phyloP scores from a whole-genome alignment of 2,888 invertebrate species.

The Aethes cnicana region DNA sequence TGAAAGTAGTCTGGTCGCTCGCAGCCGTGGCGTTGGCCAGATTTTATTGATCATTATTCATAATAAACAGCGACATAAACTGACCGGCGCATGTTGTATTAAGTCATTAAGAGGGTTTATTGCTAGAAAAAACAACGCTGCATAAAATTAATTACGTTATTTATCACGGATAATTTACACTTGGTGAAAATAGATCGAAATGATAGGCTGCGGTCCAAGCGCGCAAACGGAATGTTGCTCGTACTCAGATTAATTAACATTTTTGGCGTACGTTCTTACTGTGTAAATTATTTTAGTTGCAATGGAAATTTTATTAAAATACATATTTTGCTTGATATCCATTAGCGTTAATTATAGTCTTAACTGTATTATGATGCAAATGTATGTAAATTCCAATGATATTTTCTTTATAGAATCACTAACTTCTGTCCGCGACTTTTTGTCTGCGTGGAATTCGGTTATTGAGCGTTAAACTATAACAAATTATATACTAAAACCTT shows the following conservation, averaged over 20 bases:
- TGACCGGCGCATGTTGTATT: constrained; percentile 59
- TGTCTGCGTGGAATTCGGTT: too few species aligned
- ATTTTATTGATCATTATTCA: constrained; percentile 75
- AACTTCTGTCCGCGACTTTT: too few species aligned
- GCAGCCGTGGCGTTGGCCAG: constrained; percentile 56
- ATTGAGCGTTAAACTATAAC: too few species aligned
- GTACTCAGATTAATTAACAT: too few species aligned
- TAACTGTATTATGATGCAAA: too few species aligned
- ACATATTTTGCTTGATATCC: too few species aligned
- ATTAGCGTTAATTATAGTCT: too few species aligned
- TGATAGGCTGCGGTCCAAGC: constrained; percentile 13
- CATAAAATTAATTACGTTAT: constrained; percentile 30
- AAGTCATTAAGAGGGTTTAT: constrained; percentile 66
- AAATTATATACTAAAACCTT: not conserved
- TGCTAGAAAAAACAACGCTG: constrained; percentile 46
- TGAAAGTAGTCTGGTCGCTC: constrained; percentile 43
- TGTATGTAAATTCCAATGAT: too few species aligned
- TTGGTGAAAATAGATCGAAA: constrained; percentile 26
- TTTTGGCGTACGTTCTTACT: too few species aligned
- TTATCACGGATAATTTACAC: constrained; percentile 27
- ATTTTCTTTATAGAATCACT: too few species aligned
- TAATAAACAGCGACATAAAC: constrained; percentile 62
- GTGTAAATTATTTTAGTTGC: too few species aligned
- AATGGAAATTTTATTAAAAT: too few species aligned
- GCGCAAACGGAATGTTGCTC: not conserved